Evolutionary conservation across 1,140 invertebrate genomes (phyloP), one percentile per base, ranked within the genome.

Genomic region (Laupala kohalensis): DNA sequence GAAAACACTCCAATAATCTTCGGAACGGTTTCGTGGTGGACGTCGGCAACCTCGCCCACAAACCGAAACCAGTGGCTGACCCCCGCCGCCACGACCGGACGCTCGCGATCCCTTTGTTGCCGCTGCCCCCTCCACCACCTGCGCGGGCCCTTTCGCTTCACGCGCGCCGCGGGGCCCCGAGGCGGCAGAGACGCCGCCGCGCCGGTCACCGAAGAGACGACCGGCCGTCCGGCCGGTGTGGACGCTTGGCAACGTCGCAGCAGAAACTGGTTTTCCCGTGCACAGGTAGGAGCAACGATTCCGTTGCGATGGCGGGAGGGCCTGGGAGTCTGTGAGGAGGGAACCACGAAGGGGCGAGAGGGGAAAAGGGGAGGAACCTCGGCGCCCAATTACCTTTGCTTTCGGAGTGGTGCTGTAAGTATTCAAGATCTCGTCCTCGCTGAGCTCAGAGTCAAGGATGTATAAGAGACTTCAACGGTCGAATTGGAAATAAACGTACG

Each of bases 321-420:
- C n/a, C n/a, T n/a, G 37, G 37, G 9, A 53, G 9, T 19, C 37
- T 9, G 9, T 53, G 37, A 9, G 9, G 9, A 53, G 37, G 37
- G 9, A 53, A 53, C 19, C 9, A 53, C 37, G 37, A 9, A 9
- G 37, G 9, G n/a, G n/a, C n/a, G n/a, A n/a, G n/a, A n/a, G n/a
- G n/a, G n/a, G n/a, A n/a, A n/a, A n/a, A n/a, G n/a, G n/a, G n/a
- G n/a, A n/a, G n/a, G n/a, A n/a, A n/a, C 1, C 37, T 9, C 37
- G 9, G 37, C 37, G 19, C 1, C 37, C 37, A 53, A 53, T 70
- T 29, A 70, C 69, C 69, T 70, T 70, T 53, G 69, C 64, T 28
- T 70, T 70, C 19, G 69, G 69, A 62, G 69, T 70, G 24, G 69
- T 24, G 37, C n/a, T 28, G 64, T 70, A 70, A 25, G 69, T 12